phyloP scores from a whole-genome alignment of 2,113 vertebrate genomes.

The Chamaetylas fuelleborni region DNA sequence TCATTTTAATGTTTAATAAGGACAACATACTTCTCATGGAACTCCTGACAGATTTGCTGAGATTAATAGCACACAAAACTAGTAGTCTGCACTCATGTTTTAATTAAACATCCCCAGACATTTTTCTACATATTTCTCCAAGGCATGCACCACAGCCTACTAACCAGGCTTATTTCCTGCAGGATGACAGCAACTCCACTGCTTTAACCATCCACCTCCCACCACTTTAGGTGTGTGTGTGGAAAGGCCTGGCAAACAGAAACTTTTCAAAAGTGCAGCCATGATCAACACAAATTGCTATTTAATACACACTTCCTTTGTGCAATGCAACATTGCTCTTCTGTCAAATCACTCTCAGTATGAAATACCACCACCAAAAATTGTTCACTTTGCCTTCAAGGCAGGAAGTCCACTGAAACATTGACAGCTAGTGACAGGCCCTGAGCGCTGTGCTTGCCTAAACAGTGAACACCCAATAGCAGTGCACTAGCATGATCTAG shows the following conservation, averaged over 20 bases:
- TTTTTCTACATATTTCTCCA: conserved; percentile 48
- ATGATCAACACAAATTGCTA: not conserved
- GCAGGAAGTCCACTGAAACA: not conserved
- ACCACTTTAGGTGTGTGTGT: not conserved
- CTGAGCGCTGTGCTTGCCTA: not conserved
- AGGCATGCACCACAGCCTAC: conserved; percentile 31
- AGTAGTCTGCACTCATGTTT: conserved; percentile 39
- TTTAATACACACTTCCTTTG: not conserved
- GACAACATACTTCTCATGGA: conserved; percentile 38
- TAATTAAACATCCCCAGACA: conserved; percentile 61
- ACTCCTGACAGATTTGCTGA: conserved; percentile 55
- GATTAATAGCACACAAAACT: conserved; percentile 54
- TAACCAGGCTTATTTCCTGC: conserved; percentile 18
- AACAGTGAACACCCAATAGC: not conserved
- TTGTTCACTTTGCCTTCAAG: not conserved
- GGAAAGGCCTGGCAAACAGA: not conserved
- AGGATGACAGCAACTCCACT: not conserved
- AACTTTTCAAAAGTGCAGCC: not conserved
- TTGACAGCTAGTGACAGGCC: not conserved
- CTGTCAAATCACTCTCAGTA: not conserved
- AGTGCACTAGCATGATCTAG: not conserved
- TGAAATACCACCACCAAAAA: not conserved
- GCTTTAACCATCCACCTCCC: conserved; percentile 1
- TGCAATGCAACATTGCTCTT: not conserved
- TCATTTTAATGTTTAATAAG: conserved; percentile 66